Base-by-base conservation (phyloP, 2,888 invertebrate species). In the Lasioglossum figueresi region DNA sequence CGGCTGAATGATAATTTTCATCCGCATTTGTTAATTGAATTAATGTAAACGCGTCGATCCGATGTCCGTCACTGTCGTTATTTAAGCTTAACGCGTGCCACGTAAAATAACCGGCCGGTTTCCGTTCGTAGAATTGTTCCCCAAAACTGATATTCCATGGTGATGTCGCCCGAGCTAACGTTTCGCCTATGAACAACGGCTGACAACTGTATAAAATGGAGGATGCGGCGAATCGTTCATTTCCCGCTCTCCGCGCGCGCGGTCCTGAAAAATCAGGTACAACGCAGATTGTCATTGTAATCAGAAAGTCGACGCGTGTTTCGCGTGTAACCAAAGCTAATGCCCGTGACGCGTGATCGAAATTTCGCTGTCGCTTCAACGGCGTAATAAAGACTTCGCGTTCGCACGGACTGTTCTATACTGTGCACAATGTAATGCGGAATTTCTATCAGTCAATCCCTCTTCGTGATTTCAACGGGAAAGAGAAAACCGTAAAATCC, bases 21-120 rank as follows among this genome's bases (percentile, higher is more conserved):
- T 74, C 79, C 71, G 79, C 84, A 71, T 83, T 79, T 75, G 75
- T 79, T 84, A 84, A 84, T 84, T 84, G 84, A 84, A 84, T 84
- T 84, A 76, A 84, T 84, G 84, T 84, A 84, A 84, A 79, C 84
- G 79, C 84, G 84, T 84, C 79, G 72, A 84, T 84, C 84, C 79
- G 27, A 40, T 40, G 31, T 56, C 52, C 78, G 16, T 70, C 78
- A 71, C 34, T 79, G 75, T 79, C 79, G 84, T 84, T 83, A 79
- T 84, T 79, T 79, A 79, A 84, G 72, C 83, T 84, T 83, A 79
- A 84, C 79, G 63, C 71, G 71, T 63, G 52, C 56, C 63, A 56
- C 70, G 43, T 12, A 48, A 77, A 77, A 75, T 63, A 43, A 40
- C 68, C 40, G 4, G 45, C n/a, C 77, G 27, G 68, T 70, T n/a